Conservation (phyloP, 2,888 invertebrate genomes). For the Thereva unica region DNA sequence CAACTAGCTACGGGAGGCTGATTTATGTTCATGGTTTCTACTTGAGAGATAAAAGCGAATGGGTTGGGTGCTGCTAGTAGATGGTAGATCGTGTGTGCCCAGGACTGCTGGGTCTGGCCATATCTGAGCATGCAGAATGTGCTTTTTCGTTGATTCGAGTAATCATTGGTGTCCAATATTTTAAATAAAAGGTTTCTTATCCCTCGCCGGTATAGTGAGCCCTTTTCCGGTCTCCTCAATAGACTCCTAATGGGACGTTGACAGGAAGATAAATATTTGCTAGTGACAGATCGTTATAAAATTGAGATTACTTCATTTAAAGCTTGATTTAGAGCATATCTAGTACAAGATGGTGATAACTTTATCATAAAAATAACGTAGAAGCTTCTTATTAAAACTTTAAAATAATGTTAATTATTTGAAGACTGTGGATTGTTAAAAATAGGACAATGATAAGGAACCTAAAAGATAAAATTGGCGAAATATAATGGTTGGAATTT, state of each 20-base stretch:
- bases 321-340: too few relatives aligned
- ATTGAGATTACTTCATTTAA: too few relatives aligned
- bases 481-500: too few relatives aligned
- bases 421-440: too few relatives aligned
- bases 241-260: not conserved
- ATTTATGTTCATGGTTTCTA: slow-evolving; percentile 11
- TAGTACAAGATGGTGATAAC: too few relatives aligned
- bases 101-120: too few relatives aligned
- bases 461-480: too few relatives aligned
- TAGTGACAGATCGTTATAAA: too few relatives aligned
- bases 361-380: too few relatives aligned
- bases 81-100: not conserved
- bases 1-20: not conserved
- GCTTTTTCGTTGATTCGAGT: slow-evolving; percentile 15
- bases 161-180: slow-evolving; percentile 14
- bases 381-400: too few relatives aligned
- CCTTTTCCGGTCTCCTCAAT: not conserved
- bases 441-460: too few relatives aligned
- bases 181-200: slow-evolving; percentile 1
- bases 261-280: not conserved
- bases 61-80: not conserved
- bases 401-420: too few relatives aligned
- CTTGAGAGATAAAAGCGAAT: slow-evolving; percentile 1
- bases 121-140: slow-evolving; percentile 1
- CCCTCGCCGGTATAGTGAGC: not conserved